Evolutionary conservation across 2,888 invertebrate species (phyloP).

Genomic region (Diploptera punctata): DNA sequence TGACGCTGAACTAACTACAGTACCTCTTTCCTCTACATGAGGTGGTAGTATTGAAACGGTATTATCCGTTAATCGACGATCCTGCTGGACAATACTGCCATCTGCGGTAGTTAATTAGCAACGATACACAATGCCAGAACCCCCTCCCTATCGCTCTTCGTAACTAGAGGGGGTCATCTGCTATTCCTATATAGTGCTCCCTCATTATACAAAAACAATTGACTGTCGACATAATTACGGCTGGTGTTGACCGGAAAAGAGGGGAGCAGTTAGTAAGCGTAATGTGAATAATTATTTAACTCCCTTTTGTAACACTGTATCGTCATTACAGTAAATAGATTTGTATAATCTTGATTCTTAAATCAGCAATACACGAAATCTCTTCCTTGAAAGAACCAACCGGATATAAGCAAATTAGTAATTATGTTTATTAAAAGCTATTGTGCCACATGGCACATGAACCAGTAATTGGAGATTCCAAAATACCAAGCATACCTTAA

Average conservation of each 20-base stretch:
- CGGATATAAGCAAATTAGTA: no score
- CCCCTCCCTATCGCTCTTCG: no score
- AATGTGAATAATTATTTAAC: constrained; percentile 1
- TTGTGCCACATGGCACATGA: no score
- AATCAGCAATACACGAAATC: neutral
- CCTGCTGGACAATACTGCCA: neutral
- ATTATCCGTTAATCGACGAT: no score
- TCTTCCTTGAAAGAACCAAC: no score
- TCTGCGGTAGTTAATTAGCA: constrained; percentile 15
- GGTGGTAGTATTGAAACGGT: no score
- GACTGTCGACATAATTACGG: constrained; percentile 10
- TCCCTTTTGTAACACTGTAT: neutral
- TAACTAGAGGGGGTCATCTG: neutral
- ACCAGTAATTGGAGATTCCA: no score
- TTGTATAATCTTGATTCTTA: constrained; percentile 5
- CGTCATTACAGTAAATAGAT: neutral
- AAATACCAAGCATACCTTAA: no score
- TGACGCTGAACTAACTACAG: no score
- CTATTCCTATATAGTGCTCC: neutral
- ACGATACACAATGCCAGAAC: constrained; percentile 3
- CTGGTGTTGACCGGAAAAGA: constrained; percentile 2
- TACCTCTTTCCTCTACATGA: no score
- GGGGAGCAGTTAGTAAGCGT: neutral
- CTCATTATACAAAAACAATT: constrained; percentile 26
- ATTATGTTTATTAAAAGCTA: no score